phyloP scores from a whole-genome alignment of 2,888 invertebrate species.

The Synanthedon vespiformis region DNA sequence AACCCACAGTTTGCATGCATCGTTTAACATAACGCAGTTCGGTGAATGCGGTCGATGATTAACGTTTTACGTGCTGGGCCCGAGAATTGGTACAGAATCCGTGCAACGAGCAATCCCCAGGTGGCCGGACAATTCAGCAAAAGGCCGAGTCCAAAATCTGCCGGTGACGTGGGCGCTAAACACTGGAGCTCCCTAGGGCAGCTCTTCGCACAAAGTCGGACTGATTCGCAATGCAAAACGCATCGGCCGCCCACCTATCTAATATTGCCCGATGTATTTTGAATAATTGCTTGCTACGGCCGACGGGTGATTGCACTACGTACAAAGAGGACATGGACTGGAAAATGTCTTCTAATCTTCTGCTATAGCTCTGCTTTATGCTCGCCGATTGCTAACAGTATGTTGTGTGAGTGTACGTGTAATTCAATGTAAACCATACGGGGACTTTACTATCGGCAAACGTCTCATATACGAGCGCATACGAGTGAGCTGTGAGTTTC shows the following conservation, averaged over 20 bases:
- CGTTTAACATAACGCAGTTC: constrained; percentile 18
- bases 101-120: constrained; percentile 29
- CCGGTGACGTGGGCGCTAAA: constrained; percentile 28
- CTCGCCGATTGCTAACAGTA: background rate
- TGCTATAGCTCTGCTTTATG: background rate
- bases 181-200: constrained; percentile 43
- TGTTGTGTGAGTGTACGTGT: too few relatives aligned
- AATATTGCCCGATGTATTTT: constrained; percentile 67
- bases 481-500: too few relatives aligned
- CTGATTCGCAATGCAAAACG: constrained; percentile 69
- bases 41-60: constrained; percentile 21
- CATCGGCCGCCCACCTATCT: constrained; percentile 62
- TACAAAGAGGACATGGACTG: constrained; percentile 44
- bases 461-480: too few relatives aligned
- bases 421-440: too few relatives aligned
- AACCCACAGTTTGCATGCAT: constrained; percentile 2
- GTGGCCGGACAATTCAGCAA: constrained; percentile 42
- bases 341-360: constrained; percentile 44
- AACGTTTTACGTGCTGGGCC: constrained; percentile 9
- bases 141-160: constrained; percentile 39
- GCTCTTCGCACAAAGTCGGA: constrained; percentile 45
- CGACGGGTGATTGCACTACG: constrained; percentile 48
- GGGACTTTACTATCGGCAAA: too few relatives aligned
- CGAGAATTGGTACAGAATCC: constrained; percentile 13
- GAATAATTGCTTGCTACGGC: constrained; percentile 60